A percentile compares a stretch with the other conserved stretches of the same genome.
Conservation (phyloP, 2,797 vertebrate species). For the Sparus aurata region DNA sequence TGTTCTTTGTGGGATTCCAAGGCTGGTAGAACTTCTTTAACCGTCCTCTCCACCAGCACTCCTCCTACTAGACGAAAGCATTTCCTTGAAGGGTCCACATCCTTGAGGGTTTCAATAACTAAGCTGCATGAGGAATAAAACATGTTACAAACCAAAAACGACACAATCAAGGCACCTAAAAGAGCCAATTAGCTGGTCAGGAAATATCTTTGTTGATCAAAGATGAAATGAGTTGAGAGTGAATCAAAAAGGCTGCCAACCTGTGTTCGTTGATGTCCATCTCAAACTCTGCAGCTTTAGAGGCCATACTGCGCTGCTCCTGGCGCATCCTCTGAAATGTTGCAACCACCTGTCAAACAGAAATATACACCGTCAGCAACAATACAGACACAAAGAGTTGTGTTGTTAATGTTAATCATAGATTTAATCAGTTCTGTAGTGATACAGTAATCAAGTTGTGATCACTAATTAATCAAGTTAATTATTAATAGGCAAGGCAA, state of each 20-base stretch:
- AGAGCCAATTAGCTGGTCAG: background rate
- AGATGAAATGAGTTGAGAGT: background rate
- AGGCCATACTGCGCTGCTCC: conserved; percentile 92
- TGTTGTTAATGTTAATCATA: background rate
- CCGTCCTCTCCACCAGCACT: conserved; percentile 93
- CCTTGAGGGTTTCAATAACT: conserved; percentile 94
- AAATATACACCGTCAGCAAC: background rate
- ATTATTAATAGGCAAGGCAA: too few species aligned
- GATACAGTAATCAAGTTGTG: background rate
- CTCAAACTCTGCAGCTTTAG: conserved; percentile 93
- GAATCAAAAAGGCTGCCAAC: conserved; percentile 65
- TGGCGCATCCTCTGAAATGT: conserved; percentile 95
- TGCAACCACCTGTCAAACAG: conserved; percentile 88
- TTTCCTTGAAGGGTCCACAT: conserved; percentile 91
- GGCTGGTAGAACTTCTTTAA: conserved; percentile 95
- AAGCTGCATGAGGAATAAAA: conserved; percentile 76
- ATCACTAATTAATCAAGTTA: background rate
- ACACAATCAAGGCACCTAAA: background rate
- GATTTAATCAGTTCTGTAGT: too few species aligned
- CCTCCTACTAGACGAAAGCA: conserved; percentile 96
- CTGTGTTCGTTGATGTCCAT: conserved; percentile 96
- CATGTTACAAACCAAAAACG: background rate
- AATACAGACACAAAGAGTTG: rapidly evolving
- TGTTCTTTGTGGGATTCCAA: conserved; percentile 94
- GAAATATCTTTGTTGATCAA: background rate